Percentiles rank a stretch among this genome's conserved stretches.
These are phyloP conservation scores for Leptinotarsa defecta DNA, from an alignment of 1,140 invertebrate genomes.

Conservation along the genomic window DNA sequence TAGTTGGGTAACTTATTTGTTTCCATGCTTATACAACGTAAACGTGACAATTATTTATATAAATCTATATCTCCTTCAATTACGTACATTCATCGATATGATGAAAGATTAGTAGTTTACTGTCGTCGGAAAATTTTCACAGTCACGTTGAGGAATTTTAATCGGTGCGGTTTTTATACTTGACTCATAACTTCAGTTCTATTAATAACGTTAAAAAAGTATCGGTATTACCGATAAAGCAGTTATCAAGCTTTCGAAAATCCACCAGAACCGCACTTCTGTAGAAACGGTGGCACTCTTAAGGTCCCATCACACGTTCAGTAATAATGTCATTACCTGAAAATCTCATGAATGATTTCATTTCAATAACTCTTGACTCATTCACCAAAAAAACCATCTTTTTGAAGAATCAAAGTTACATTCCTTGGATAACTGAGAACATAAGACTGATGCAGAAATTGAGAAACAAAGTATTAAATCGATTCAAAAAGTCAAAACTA, in stretches of 20 bases:
- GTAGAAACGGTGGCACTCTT: too few relatives aligned
- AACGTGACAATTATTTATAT: conserved; percentile 23
- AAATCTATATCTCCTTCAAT: conserved; percentile 13
- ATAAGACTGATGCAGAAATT: too few relatives aligned
- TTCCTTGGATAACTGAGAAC: too few relatives aligned
- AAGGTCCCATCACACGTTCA: too few relatives aligned
- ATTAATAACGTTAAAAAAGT: conserved; percentile 8
- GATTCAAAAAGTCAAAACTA: too few relatives aligned
- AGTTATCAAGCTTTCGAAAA: neutral
- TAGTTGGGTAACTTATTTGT: conserved; percentile 20
- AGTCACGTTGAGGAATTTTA: conserved; percentile 11
- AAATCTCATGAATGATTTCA: too few relatives aligned
- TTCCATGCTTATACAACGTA: conserved; percentile 18
- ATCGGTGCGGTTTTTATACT: conserved; percentile 13
- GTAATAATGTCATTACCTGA: too few relatives aligned
- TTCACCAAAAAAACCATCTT: too few relatives aligned
- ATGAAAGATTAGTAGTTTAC: conserved; percentile 9
- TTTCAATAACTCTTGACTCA: too few relatives aligned
- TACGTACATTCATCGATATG: conserved; percentile 8
- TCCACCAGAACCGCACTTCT: neutral
- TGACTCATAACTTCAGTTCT: neutral
- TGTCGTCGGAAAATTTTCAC: conserved; percentile 15
- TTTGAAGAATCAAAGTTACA: too few relatives aligned
- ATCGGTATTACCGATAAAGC: neutral
- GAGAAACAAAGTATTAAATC: too few relatives aligned